Conservation (phyloP, 2,797 vertebrate species). For the Varecia variegata region DNA sequence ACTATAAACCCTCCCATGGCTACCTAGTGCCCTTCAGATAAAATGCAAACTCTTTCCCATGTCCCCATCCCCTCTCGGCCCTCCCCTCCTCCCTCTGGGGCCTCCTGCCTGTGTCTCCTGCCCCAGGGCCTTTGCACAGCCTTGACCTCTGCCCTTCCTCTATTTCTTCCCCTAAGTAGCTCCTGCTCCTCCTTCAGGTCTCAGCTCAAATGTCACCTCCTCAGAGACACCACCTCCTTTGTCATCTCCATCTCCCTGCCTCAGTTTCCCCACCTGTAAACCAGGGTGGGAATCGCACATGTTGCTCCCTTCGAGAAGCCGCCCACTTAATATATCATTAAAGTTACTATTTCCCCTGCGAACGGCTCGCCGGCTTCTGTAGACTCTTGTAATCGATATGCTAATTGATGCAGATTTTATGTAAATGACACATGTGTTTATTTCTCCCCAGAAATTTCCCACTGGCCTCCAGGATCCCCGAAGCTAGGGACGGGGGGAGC, state of each 20-base stretch:
- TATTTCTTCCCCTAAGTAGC: not conserved
- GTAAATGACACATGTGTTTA: not conserved
- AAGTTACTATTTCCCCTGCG: not conserved
- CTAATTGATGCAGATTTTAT: constrained; percentile 47
- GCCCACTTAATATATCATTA: not conserved
- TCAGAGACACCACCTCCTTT: not conserved
- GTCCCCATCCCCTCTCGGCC: not conserved
- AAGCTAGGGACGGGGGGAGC: too few relatives aligned
- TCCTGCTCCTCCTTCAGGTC: not conserved
- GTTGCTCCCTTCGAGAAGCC: not conserved
- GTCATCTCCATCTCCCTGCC: not conserved
- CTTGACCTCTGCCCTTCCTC: not conserved
- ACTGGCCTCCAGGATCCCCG: not conserved
- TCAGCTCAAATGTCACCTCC: not conserved
- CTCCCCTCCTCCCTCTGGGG: not conserved
- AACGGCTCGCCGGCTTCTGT: not conserved
- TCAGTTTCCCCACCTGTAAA: not conserved
- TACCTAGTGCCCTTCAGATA: not conserved
- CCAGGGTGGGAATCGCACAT: too few relatives aligned
- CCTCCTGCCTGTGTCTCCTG: not conserved
- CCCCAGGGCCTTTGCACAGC: not conserved
- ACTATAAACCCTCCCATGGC: not conserved
- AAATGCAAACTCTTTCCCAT: not conserved
- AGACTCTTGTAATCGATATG: not conserved
- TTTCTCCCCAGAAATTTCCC: not conserved